A percentile compares a stretch with the other conserved stretches of the same genome.
These are phyloP conservation scores for Cladorhizidae sp. DNA, from an alignment of 37 sponge, comb jelly and placozoan genomes.

Conservation along the genomic window DNA sequence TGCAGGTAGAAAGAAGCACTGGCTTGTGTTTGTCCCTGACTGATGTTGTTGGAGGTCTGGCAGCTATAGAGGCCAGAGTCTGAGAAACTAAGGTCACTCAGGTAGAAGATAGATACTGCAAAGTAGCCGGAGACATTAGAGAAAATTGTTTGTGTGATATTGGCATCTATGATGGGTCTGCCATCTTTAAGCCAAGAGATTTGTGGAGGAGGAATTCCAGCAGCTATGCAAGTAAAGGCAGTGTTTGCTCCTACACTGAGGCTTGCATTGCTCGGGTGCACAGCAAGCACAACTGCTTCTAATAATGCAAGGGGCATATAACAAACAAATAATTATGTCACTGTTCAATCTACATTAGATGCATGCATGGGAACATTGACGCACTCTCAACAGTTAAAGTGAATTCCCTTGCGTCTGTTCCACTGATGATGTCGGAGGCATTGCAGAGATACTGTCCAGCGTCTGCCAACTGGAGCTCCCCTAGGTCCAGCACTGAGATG, in stretches of 20 bases:
- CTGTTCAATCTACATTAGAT: too few relatives aligned
- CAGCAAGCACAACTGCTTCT: background rate
- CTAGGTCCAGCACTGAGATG: background rate
- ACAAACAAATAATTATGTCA: too few relatives aligned
- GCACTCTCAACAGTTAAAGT: background rate
- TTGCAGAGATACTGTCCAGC: slow-evolving; percentile 22
- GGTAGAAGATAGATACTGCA: background rate
- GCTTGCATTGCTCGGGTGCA: background rate
- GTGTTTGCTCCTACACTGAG: background rate
- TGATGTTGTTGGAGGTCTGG: slow-evolving; percentile 3
- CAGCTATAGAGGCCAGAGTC: slow-evolving; percentile 23
- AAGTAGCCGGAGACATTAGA: background rate
- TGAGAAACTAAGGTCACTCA: slow-evolving; percentile 11
- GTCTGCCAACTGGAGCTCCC: slow-evolving; percentile 11
- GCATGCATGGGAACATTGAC: background rate
- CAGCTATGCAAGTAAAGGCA: slow-evolving; percentile 11
- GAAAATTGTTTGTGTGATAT: background rate
- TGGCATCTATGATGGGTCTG: background rate
- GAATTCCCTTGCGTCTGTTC: background rate
- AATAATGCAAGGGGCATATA: background rate
- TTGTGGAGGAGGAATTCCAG: slow-evolving; percentile 24
- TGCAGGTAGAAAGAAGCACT: background rate
- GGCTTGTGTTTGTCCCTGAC: background rate
- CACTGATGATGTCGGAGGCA: background rate
- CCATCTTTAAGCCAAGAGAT: slow-evolving; percentile 28